Percentiles rank a stretch among this genome's conserved stretches.
Conservation (phyloP, 2,888 invertebrate genomes). For the Crioceris asparagi region DNA sequence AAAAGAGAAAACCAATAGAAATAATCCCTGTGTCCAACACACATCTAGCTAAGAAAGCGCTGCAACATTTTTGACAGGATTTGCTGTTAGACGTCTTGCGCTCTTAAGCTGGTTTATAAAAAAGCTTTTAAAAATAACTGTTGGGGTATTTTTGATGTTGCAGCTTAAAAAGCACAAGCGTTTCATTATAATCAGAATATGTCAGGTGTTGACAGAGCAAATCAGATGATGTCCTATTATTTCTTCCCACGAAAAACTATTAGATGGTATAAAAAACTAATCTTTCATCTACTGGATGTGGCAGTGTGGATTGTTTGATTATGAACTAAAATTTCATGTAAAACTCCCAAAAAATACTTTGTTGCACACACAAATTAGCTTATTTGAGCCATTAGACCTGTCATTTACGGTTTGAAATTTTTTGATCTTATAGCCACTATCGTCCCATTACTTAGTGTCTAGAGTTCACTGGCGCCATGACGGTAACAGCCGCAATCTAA, state of each 20-base stretch:
- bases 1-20: constrained; percentile 3
- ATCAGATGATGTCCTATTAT: constrained; percentile 28
- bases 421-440: background rate
- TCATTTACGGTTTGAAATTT: constrained; percentile 4
- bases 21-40: too few species aligned
- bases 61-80: too few species aligned
- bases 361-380: constrained; percentile 3
- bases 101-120: too few species aligned
- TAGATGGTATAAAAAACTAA: constrained; percentile 27
- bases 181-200: constrained; percentile 21
- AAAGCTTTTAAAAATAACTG: too few species aligned
- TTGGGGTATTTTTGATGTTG: too few species aligned
- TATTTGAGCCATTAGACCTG: constrained; percentile 5
- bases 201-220: constrained; percentile 25
- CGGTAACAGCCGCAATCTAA: too few species aligned
- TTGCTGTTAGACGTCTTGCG: too few species aligned
- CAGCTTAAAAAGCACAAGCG: too few species aligned
- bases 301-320: constrained; percentile 9
- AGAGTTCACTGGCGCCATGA: background rate
- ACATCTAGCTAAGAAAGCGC: too few species aligned
- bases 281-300: constrained; percentile 21
- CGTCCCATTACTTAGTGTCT: constrained; percentile 1
- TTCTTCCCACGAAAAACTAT: constrained; percentile 26
- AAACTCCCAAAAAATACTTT: constrained; percentile 5
- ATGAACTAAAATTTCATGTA: constrained; percentile 1